Percentiles rank a stretch among this genome's conserved stretches.
These are phyloP conservation scores for Matsumyia berberina DNA, from an alignment of 2,888 invertebrate species.

Conservation along the genomic window DNA sequence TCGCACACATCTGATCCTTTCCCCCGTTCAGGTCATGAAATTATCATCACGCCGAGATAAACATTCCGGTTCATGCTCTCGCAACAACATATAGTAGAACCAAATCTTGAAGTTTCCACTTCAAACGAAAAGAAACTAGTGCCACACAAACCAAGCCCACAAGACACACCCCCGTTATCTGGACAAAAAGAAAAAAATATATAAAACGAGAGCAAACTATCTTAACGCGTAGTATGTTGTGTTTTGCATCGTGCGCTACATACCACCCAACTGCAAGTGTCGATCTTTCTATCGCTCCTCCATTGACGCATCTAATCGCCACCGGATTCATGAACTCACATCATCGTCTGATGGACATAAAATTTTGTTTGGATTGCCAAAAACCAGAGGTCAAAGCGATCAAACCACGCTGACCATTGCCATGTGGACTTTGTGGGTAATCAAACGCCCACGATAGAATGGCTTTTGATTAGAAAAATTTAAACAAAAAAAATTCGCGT, in stretches of 20 bases:
- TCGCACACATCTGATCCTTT: slow-evolving; percentile 7
- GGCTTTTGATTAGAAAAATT: not conserved
- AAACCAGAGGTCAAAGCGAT: too few relatives aligned
- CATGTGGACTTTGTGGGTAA: slow-evolving; percentile 33
- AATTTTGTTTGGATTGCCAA: not conserved
- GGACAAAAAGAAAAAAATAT: slow-evolving; percentile 8
- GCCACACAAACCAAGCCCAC: not conserved
- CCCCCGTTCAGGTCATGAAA: slow-evolving; percentile 8
- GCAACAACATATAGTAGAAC: not conserved
- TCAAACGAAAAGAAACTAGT: not conserved
- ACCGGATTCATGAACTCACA: not conserved
- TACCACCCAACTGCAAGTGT: not conserved
- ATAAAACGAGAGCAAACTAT: too few relatives aligned
- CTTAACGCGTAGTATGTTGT: not conserved
- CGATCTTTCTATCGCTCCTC: not conserved
- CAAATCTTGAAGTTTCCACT: slow-evolving; percentile 26
- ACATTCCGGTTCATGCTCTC: not conserved
- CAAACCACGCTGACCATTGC: slow-evolving; percentile 14
- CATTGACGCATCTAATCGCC: slow-evolving; percentile 11
- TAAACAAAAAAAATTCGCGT: slow-evolving; percentile 1
- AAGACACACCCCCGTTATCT: slow-evolving; percentile 11
- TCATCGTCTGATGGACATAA: not conserved
- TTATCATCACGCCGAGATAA: not conserved
- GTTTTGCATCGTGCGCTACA: not conserved
- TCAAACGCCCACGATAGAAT: slow-evolving; percentile 18